Evolutionary conservation across 2,113 vertebrate genomes (phyloP), one percentile per base, ranked within the genome.

Genomic region (Colius striatus): DNA sequence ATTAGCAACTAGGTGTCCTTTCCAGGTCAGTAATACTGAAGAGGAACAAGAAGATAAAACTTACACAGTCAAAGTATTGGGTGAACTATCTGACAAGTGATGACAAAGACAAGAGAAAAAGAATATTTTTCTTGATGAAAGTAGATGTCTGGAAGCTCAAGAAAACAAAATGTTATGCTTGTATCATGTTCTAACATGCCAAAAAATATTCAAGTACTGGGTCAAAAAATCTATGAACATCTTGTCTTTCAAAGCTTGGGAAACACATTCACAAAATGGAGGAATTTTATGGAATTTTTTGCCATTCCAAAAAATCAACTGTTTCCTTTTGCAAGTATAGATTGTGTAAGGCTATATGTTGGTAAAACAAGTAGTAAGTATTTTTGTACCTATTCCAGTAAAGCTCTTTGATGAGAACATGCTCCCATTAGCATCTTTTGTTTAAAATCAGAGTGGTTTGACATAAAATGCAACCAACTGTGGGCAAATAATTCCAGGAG

Each of bases 1-100:
- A 45, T 77, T 54, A 95, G 89, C 83, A 90, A 43, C 45, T 18
- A 81, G 45, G 65, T 84, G 84, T 68, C 84, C 84, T 87, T 92
- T 89, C 66, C 65, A 89, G 83, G 57, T 93, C 76, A 89, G 47
- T 86, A 88, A 88, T 38, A 67, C 11, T 36, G 61, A 34, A 55
- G 21, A 70, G 43, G 38, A 74, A 48, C 25, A 96, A 88, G 47
- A 80, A 81, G 17, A 83, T 50, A 81, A 79, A 95, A 82, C 29
- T 54, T 70, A 66, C 7, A 75, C 23, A 34, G 50, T 23, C 20
- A 13, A 94, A 91, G 41, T 17, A 67, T 76, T 26, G 66, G 47
- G 54, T 79, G 75, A 90, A 13, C 26, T 80, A 19, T 43, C 70
- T 87, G 50, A 86, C 87, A 87, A 96, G 83, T 29, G 8, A 78